Evolutionary conservation across 2,113 vertebrate genomes (phyloP), one percentile per base, ranked within the genome.

Genomic region (Ciconia maguari): DNA sequence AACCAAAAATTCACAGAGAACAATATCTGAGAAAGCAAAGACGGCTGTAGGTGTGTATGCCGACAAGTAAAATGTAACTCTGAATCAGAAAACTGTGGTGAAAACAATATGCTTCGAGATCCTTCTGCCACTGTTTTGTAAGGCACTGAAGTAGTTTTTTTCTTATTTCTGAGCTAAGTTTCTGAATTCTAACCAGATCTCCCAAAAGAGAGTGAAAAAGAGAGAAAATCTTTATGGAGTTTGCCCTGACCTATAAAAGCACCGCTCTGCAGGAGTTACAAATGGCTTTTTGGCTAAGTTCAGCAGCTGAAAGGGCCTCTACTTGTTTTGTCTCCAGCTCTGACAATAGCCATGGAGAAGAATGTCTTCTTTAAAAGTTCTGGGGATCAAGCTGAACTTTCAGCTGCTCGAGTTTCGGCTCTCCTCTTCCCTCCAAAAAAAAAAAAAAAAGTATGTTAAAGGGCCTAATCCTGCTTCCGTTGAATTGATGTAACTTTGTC

Each of bases 251-350:
- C 95, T 95, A 75, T 93, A 94, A 96, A 96, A 95, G 91, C 93
- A 89, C 55, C 0, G 2, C 93, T 91, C 97, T 88, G 94, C 96
- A 95, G 96, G 95, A 96, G 91, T 94, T 96, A 95, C 90, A 93
- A 96, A 97, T 97, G 94, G 94, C 92, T 97, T 96, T 96, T 96
- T 94, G 95, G 89, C 95, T 96, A 95, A 95, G 93, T 96, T 96
- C 94, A 96, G 96, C 87, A 77, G 95, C 91, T 96, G 90, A 96
- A 97, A 96, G 83, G 95, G 85, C 94, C 94, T 81, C 84, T 90
- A 64, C 93, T 97, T 94, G 87, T 94, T 96, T 94, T 96, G 95
- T 96, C 89, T 97, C 91, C 89, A 81, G 74, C 91, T 86, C 81
- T 92, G 80, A 97, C 95, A 97, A 97, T 97, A 95, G 93, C 91